phyloP scores from a whole-genome alignment of 2,113 vertebrate genomes.

The Corvus cornix region DNA sequence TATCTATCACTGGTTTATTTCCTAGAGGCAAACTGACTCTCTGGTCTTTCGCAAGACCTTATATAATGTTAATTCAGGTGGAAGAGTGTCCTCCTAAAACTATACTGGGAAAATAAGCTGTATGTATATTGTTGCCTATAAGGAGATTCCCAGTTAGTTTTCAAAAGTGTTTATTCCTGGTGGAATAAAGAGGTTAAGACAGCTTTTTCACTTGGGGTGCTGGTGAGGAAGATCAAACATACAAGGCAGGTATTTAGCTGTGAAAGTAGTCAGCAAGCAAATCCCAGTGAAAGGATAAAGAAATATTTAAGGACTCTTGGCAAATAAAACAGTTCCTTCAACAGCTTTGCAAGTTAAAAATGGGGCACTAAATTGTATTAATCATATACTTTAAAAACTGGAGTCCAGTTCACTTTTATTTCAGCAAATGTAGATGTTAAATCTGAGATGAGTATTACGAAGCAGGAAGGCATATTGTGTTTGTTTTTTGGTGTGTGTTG shows the following conservation, averaged over 20 bases:
- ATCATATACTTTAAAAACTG: neutral
- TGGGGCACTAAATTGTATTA: neutral
- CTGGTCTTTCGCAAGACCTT: neutral
- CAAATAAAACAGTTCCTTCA: neutral
- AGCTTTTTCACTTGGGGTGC: neutral
- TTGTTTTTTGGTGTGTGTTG: neutral
- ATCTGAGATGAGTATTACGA: neutral
- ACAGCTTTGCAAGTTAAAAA: neutral
- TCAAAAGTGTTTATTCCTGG: neutral
- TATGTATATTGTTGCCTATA: neutral
- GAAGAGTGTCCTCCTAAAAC: neutral
- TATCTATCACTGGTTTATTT: neutral
- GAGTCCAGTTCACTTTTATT: neutral
- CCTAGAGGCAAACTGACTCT: neutral
- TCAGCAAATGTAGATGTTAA: neutral
- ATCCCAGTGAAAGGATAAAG: neutral
- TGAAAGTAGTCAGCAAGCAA: neutral
- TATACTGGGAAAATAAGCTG: neutral
- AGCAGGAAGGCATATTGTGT: neutral
- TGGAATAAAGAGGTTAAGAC: neutral
- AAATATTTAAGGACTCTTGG: neutral
- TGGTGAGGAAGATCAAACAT: neutral
- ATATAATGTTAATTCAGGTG: neutral
- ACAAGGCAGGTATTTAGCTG: neutral
- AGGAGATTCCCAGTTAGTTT: neutral